Percentiles rank a stretch among this genome's conserved stretches.
Evolutionary conservation across 2,888 invertebrate species (phyloP).

Genomic region (Andrena minutula): DNA sequence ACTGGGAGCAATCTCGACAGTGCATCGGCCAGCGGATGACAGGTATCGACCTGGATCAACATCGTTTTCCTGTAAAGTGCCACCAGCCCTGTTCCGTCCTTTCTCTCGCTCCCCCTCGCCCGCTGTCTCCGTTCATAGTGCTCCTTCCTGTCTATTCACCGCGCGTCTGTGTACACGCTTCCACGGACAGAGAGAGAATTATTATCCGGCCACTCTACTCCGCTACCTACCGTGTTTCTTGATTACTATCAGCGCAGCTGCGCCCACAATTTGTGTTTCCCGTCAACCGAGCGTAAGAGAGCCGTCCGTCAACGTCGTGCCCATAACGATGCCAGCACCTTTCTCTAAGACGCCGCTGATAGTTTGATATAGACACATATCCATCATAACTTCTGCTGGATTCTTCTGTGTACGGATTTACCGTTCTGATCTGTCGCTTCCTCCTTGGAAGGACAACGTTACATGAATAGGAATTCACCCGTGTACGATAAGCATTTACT

Average conservation of each 20-base stretch:
- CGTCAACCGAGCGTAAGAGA: conserved; percentile 81
- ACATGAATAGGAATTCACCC: too few species aligned
- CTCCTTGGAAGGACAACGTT: background rate
- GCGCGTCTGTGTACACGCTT: conserved; percentile 61
- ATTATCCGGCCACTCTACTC: conserved; percentile 77
- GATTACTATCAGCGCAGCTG: conserved; percentile 84
- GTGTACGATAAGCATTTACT: too few species aligned
- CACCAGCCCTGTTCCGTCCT: conserved; percentile 62
- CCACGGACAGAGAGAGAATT: conserved; percentile 69
- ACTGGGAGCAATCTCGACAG: conserved; percentile 72
- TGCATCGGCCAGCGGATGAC: conserved; percentile 72
- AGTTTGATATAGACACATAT: conserved; percentile 67
- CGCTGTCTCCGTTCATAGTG: conserved; percentile 26
- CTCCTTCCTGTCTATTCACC: conserved; percentile 59
- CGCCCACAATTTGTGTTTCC: conserved; percentile 80
- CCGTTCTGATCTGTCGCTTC: conserved; percentile 2
- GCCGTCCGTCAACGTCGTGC: conserved; percentile 83
- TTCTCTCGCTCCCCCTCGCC: conserved; percentile 53
- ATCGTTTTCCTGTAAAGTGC: conserved; percentile 76
- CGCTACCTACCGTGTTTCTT: conserved; percentile 81
- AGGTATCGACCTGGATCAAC: conserved; percentile 77
- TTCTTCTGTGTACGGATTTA: conserved; percentile 45
- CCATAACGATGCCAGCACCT: conserved; percentile 73
- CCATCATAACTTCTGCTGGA: conserved; percentile 55
- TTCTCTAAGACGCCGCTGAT: conserved; percentile 70